Conservation (phyloP, 1,140 invertebrate species). For the Ericerus pela region DNA sequence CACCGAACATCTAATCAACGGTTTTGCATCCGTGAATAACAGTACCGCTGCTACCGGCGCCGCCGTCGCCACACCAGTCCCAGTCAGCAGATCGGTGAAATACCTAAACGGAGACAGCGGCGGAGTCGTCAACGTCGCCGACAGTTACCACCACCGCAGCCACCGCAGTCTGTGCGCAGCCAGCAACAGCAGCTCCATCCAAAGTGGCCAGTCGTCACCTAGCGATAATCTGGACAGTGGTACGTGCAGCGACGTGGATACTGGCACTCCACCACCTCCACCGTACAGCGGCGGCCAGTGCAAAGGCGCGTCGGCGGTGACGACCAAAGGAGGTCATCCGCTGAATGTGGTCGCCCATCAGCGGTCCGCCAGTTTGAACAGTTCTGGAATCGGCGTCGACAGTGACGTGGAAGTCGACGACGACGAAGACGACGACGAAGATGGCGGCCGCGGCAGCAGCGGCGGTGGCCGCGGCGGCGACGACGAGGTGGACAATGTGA, state of each 20-base stretch:
- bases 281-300: conserved; percentile 5
- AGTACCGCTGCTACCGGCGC: conserved; percentile 15
- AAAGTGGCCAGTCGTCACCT: conserved; percentile 59
- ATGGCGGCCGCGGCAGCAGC: background rate
- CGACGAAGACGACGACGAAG: too few species aligned
- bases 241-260: conserved; percentile 63
- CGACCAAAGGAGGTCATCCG: background rate
- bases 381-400: conserved; percentile 7
- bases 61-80: too few species aligned
- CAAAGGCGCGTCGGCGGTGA: background rate
- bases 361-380: background rate
- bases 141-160: background rate
- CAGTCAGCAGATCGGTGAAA: too few species aligned
- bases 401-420: too few species aligned
- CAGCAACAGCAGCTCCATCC: conserved; percentile 20
- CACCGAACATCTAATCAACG: too few species aligned
- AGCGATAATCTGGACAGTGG: conserved; percentile 62
- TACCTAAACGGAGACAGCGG: conserved; percentile 6
- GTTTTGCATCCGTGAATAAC: conserved; percentile 26
- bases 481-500: conserved; percentile 38
- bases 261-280: conserved; percentile 38
- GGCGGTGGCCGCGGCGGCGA: conserved; percentile 19
- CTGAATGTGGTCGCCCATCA: background rate
- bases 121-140: conserved; percentile 15
- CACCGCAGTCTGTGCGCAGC: conserved; percentile 22